Conservation (phyloP, 2,113 vertebrate genomes). For the Vanacampus margaritifer region DNA sequence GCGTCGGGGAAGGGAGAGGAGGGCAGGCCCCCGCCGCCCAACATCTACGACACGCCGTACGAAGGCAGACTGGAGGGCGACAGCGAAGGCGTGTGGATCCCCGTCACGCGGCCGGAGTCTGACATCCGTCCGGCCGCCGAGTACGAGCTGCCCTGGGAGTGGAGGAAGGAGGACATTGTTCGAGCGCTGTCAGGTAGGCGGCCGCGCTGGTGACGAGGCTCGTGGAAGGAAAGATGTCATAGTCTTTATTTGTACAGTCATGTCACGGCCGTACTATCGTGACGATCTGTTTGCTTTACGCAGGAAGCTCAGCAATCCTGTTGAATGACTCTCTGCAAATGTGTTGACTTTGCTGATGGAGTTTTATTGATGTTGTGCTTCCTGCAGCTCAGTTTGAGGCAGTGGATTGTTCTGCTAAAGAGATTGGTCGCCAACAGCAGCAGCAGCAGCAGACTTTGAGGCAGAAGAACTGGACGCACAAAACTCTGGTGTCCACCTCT, state of each 20-base stretch:
- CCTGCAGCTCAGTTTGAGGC: constrained; percentile 88
- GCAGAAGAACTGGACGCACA: constrained; percentile 88
- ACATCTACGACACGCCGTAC: constrained; percentile 76
- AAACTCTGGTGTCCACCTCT: constrained; percentile 71
- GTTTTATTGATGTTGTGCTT: constrained; percentile 33
- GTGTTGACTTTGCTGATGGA: constrained; percentile 43
- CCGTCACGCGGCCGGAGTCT: constrained; percentile 73
- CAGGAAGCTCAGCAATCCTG: constrained; percentile 44
- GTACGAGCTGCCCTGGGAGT: constrained; percentile 78
- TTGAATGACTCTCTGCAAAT: constrained; percentile 40
- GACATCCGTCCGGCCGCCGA: constrained; percentile 71
- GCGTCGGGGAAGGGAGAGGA: constrained; percentile 47
- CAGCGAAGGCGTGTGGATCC: constrained; percentile 68
- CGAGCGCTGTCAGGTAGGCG: constrained; percentile 74
- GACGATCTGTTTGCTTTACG: constrained; percentile 45
- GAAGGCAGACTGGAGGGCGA: constrained; percentile 69
- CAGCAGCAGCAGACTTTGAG: constrained; percentile 69
- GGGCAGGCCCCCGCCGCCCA: constrained; percentile 53
- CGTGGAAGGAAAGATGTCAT: constrained; percentile 47
- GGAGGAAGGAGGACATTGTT: constrained; percentile 78
- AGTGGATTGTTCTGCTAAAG: constrained; percentile 74
- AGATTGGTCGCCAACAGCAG: constrained; percentile 69
- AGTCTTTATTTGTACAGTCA: constrained; percentile 45
- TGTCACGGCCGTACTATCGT: constrained; percentile 30
- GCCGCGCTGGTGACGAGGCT: constrained; percentile 17